A percentile compares a stretch with the other conserved stretches of the same genome.
These are phyloP conservation scores for Acanthopagrus latus DNA, from an alignment of 2,797 vertebrate genomes.

Conservation along the genomic window DNA sequence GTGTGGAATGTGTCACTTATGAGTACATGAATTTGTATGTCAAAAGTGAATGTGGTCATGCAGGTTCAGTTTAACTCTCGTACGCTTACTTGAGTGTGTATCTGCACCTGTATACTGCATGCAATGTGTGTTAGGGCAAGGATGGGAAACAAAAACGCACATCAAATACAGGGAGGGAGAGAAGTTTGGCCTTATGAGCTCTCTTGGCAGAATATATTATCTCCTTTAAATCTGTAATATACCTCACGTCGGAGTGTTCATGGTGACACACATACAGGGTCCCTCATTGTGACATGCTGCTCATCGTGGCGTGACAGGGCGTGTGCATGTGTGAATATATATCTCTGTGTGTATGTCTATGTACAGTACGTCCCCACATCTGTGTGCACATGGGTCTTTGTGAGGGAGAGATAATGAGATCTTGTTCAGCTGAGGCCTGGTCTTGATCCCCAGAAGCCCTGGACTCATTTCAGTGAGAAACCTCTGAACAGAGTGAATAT, in stretches of 20 bases:
- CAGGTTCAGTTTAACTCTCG: background rate
- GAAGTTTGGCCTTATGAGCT: constrained; percentile 24
- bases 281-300: constrained; percentile 65
- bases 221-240: constrained; percentile 52
- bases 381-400: constrained; percentile 57
- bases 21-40: background rate
- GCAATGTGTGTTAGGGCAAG: background rate
- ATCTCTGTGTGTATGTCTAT: constrained; percentile 43
- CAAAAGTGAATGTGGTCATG: background rate
- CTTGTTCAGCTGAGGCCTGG: constrained; percentile 80
- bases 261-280: constrained; percentile 72
- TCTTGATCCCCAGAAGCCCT: constrained; percentile 85
- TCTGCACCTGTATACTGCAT: background rate
- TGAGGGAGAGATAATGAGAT: constrained; percentile 81
- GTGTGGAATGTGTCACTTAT: background rate
- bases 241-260: constrained; percentile 43
- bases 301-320: constrained; percentile 60
- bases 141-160: no score
- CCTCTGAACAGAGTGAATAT: constrained; percentile 69
- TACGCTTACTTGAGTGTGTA: background rate
- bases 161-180: background rate
- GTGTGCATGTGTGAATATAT: constrained; percentile 65
- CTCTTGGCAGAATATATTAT: constrained; percentile 19
- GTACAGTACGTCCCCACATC: constrained; percentile 39
- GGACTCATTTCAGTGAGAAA: constrained; percentile 84